phyloP scores from a whole-genome alignment of 2,888 invertebrate species.

The Lobophora halterata region DNA sequence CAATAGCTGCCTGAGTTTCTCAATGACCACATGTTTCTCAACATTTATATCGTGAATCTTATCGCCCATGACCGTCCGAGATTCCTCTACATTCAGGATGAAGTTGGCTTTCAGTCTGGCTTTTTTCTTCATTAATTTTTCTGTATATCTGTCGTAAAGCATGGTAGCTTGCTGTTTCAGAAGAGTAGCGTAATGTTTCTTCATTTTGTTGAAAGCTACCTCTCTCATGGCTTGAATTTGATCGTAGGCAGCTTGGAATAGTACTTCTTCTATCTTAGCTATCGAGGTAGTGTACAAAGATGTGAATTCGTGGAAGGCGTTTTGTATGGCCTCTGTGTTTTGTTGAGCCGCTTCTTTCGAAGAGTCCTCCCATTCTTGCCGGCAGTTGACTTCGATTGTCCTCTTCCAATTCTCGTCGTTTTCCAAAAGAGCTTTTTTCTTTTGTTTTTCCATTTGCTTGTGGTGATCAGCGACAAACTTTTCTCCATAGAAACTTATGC shows the following conservation, averaged over 20 bases:
- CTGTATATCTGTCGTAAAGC: conserved; percentile 51
- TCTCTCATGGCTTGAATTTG: conserved; percentile 49
- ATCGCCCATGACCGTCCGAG: conserved; percentile 35
- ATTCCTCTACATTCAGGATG: conserved; percentile 42
- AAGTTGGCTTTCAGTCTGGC: conserved; percentile 49
- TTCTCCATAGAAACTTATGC: conserved; percentile 49
- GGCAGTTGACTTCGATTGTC: conserved; percentile 36
- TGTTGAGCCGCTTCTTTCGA: conserved; percentile 36
- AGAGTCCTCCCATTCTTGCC: conserved; percentile 40
- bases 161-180: conserved; percentile 55
- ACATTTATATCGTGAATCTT: conserved; percentile 58
- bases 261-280: conserved; percentile 51
- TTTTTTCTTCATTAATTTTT: conserved; percentile 48
- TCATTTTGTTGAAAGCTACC: conserved; percentile 48
- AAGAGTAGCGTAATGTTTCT: conserved; percentile 40
- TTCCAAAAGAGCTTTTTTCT: conserved; percentile 39
- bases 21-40: conserved; percentile 62
- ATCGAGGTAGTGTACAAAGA: conserved; percentile 50
- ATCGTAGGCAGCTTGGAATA: conserved; percentile 49
- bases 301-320: conserved; percentile 53
- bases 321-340: conserved; percentile 50
- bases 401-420: conserved; percentile 54
- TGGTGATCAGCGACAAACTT: conserved; percentile 43
- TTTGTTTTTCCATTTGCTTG: conserved; percentile 44
- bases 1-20: conserved; percentile 54